Evolutionary conservation across 1,140 invertebrate species (phyloP), one percentile per base, ranked within the genome.

Genomic region (Radopholus similis): DNA sequence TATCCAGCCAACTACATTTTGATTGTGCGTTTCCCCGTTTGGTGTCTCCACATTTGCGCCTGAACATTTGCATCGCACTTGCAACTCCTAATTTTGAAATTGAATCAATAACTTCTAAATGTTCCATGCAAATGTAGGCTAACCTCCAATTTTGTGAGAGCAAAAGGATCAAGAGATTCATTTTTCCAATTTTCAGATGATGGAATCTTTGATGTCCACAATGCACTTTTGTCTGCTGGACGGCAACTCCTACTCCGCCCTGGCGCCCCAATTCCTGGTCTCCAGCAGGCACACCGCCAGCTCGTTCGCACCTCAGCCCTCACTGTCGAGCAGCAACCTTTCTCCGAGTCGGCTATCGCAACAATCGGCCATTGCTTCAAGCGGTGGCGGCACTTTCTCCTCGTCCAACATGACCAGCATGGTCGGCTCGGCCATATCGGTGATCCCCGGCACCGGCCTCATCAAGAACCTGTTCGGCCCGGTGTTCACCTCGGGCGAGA

Each of bases 191-290:
- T 87, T 81, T 60, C 30, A 71, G 77, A 51, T 72, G 79, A 82
- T 93, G 62, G 90, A 93, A 84, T 89, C 90, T 0, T 81, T 93
- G 58, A 91, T 90, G 0, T 89, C 90, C 38, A 83, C 93, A 5
- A 88, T 90, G 73, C 91, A 93, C 83, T 51, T 51, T 51, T 51
- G 47, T 5, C 47, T 51, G 47, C n/a, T 51, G 47, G 47, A 51
- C n/a, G 18, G 18, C n/a, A 21, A 51, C 47, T 11, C 4, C 6
- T 51, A 21, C 9, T 26, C 30, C 9, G 9, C 30, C 21, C 30
- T 23, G 5, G 6, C 6, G 44, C 26, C 47, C 8, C 47, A 21
- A 26, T 51, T 51, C 30, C 30, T 51, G 47, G n/a, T 28, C 1
- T 51, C 47, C 47, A 51, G 23, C 47, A 51, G 30, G 30, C 47